Evolutionary conservation across 2,888 invertebrate genomes (phyloP).

Genomic region (Meliscaeva auricollis): DNA sequence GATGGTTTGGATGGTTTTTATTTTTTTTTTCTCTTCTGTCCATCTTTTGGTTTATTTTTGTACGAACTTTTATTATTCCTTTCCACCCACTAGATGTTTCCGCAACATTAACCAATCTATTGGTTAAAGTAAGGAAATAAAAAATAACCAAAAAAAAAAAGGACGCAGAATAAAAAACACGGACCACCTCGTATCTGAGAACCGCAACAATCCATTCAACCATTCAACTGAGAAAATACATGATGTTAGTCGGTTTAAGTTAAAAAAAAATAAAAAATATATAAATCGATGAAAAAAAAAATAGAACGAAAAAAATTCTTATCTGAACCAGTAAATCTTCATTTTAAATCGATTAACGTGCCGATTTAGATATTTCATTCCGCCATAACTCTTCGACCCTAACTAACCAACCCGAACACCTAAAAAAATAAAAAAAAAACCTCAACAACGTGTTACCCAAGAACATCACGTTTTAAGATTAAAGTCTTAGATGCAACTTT

Average conservation of each 20-base stretch:
- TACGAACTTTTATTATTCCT: constrained; percentile 8
- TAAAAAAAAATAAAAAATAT: constrained; percentile 6
- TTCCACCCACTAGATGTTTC: constrained; percentile 55
- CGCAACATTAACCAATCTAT: constrained; percentile 73
- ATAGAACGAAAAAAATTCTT: constrained; percentile 38
- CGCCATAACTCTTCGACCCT: constrained; percentile 18
- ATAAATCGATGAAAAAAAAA: constrained; percentile 22
- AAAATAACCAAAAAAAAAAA: constrained; percentile 21
- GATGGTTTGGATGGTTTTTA: constrained; percentile 17
- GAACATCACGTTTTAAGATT: constrained; percentile 65
- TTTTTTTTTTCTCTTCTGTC: constrained; percentile 3
- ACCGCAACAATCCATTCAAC: constrained; percentile 73
- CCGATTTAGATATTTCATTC: constrained; percentile 69
- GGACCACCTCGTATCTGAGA: constrained; percentile 60
- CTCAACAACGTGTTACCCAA: constrained; percentile 25
- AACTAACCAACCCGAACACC: neutral
- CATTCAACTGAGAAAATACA: constrained; percentile 72
- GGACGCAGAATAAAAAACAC: constrained; percentile 13
- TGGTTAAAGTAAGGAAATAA: constrained; percentile 37
- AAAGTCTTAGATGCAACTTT: constrained; percentile 57
- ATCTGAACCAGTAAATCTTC: constrained; percentile 72
- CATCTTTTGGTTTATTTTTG: constrained; percentile 48
- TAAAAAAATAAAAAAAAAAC: too few relatives aligned
- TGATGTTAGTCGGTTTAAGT: constrained; percentile 50
- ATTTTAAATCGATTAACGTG: constrained; percentile 76